Evolutionary conservation across 2,113 vertebrate species (phyloP).

Genomic region (Theristicus caerulescens): DNA sequence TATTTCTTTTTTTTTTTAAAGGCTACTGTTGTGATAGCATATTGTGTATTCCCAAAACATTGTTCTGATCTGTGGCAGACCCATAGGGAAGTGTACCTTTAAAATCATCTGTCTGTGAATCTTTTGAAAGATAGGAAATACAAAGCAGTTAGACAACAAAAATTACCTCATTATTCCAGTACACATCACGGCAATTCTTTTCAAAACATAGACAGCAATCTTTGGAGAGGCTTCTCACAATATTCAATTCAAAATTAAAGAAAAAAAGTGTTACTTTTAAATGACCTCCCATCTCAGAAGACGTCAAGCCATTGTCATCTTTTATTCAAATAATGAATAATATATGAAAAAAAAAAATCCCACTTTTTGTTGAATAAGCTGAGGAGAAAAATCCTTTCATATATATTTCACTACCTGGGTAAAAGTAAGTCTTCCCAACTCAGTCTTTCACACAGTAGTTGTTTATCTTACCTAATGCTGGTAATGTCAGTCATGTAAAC

Average conservation of each 20-base stretch:
- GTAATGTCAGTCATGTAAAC: neutral
- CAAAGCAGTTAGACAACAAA: neutral
- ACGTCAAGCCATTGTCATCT: neutral
- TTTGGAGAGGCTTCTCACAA: neutral
- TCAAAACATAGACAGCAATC: neutral
- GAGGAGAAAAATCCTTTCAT: neutral
- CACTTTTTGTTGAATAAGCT: neutral
- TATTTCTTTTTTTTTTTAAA: neutral
- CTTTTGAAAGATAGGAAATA: neutral
- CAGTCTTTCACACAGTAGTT: neutral
- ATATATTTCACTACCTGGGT: neutral
- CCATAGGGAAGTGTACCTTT: neutral
- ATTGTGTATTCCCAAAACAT: neutral
- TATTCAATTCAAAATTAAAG: neutral
- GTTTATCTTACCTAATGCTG: neutral
- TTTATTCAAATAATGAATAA: neutral
- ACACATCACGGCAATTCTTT: accelerated
- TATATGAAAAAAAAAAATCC: neutral
- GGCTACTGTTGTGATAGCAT: neutral
- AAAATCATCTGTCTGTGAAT: neutral
- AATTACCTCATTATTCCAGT: neutral
- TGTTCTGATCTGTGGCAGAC: neutral
- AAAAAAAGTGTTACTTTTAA: neutral
- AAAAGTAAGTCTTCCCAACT: neutral
- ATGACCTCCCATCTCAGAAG: neutral